phyloP scores from a whole-genome alignment of 2,797 vertebrate genomes.

The Pipistrellus kuhlii region DNA sequence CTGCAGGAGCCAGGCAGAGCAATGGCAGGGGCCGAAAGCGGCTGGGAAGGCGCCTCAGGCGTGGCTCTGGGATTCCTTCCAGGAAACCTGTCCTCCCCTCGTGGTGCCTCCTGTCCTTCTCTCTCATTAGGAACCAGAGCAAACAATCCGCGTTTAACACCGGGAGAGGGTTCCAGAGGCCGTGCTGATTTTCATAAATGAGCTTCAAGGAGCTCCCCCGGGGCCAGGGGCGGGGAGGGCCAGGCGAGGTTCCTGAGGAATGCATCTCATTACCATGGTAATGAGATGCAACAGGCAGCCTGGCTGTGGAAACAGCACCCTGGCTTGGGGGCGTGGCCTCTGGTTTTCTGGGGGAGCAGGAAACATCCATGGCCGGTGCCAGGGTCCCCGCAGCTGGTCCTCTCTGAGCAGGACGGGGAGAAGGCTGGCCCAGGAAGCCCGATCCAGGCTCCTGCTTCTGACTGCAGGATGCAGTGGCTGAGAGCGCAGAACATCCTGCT shows the following conservation, averaged over 20 bases:
- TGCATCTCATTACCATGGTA: constrained; percentile 69
- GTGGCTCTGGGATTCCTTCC: constrained; percentile 19
- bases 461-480: too few relatives aligned
- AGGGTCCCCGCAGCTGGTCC: not conserved
- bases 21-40: not conserved
- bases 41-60: constrained; percentile 34
- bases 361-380: not conserved
- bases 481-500: too few relatives aligned
- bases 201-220: constrained; percentile 65
- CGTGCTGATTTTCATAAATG: constrained; percentile 76
- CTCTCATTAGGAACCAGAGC: constrained; percentile 74
- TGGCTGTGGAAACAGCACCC: not conserved
- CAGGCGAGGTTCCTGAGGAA: constrained; percentile 52
- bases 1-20: not conserved
- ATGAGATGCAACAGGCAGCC: constrained; percentile 61
- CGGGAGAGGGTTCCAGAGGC: constrained; percentile 74
- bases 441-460: not conserved
- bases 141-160: constrained; percentile 75
- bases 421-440: not conserved
- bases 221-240: constrained; percentile 63
- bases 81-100: constrained; percentile 67
- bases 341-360: not conserved
- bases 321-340: not conserved
- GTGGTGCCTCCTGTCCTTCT: not conserved
- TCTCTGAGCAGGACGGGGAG: not conserved